phyloP scores from a whole-genome alignment of 1,140 invertebrate species.

The Drosophila nannoptera region DNA sequence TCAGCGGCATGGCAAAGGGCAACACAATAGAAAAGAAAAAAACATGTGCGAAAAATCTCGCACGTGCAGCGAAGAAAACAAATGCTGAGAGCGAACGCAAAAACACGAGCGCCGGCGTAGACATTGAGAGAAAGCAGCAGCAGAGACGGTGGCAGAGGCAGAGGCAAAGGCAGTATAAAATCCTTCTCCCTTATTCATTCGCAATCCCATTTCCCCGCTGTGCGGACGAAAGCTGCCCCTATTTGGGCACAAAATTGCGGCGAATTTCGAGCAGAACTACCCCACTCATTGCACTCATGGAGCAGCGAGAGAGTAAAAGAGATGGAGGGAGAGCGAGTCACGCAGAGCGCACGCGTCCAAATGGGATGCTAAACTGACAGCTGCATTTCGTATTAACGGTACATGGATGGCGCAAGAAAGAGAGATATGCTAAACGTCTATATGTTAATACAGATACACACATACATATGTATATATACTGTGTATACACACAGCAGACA shows the following conservation, averaged over 20 bases:
- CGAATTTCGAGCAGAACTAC: constrained; percentile 33
- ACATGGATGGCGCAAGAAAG: constrained; percentile 14
- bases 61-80: constrained; percentile 33
- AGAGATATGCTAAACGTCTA: constrained; percentile 23
- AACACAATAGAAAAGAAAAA: neutral
- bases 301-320: neutral
- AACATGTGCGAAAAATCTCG: constrained; percentile 40
- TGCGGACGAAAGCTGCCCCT: constrained; percentile 28
- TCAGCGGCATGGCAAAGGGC: constrained; percentile 16
- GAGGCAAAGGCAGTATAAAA: neutral
- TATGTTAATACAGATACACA: neutral
- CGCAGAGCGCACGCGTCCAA: neutral
- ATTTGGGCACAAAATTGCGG: constrained; percentile 44
- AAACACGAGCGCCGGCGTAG: constrained; percentile 13
- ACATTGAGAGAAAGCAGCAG: neutral
- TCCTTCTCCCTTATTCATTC: neutral
- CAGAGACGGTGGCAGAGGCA: neutral
- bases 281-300: constrained; percentile 3
- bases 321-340: constrained; percentile 15
- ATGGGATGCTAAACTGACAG: constrained; percentile 19
- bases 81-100: neutral
- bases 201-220: constrained; percentile 23
- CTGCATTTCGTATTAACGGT: constrained; percentile 35
- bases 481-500: neutral
- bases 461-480: neutral